A percentile compares a stretch with the other conserved stretches of the same genome.
Conservation (phyloP, 2,888 invertebrate genomes). For the Galerucella calmariensis region DNA sequence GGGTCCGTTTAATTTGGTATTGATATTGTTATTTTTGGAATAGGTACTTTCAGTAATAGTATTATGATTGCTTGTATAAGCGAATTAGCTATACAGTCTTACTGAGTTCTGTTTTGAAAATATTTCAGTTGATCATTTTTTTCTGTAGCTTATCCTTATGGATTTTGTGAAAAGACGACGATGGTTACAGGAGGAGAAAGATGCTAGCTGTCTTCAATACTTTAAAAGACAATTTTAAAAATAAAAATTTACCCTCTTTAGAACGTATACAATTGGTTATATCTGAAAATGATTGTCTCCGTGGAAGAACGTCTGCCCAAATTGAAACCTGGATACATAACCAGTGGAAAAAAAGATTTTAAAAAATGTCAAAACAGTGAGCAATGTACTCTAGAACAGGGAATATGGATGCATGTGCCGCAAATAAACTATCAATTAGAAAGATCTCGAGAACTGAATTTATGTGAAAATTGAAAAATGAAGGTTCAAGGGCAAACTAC, state of each 20-base stretch:
- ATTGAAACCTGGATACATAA: slow-evolving; percentile 29
- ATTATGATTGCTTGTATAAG: not conserved
- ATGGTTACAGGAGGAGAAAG: slow-evolving; percentile 25
- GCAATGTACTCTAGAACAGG: not conserved
- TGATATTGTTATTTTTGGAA: not conserved
- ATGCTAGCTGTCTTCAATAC: not conserved
- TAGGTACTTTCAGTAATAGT: not conserved
- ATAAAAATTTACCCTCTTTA: slow-evolving; percentile 21
- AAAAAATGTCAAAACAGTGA: not conserved
- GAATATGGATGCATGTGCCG: not conserved
- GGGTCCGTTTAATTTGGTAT: not conserved
- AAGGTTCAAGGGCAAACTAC: not conserved
- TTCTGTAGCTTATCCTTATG: slow-evolving; percentile 22
- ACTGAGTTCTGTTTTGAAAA: not conserved
- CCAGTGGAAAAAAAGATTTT: slow-evolving; percentile 5
- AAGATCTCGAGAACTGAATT: not conserved
- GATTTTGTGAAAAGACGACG: slow-evolving; percentile 17
- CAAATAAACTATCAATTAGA: not conserved
- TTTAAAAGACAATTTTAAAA: slow-evolving; percentile 11
- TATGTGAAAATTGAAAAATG: not conserved
- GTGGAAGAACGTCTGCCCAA: slow-evolving; percentile 23
- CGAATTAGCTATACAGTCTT: not conserved
- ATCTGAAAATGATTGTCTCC: slow-evolving; percentile 5
- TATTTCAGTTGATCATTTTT: not conserved
- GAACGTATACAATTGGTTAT: slow-evolving; percentile 7